Conservation (phyloP, 2,888 invertebrate genomes). For the Trichogramma evanescens region DNA sequence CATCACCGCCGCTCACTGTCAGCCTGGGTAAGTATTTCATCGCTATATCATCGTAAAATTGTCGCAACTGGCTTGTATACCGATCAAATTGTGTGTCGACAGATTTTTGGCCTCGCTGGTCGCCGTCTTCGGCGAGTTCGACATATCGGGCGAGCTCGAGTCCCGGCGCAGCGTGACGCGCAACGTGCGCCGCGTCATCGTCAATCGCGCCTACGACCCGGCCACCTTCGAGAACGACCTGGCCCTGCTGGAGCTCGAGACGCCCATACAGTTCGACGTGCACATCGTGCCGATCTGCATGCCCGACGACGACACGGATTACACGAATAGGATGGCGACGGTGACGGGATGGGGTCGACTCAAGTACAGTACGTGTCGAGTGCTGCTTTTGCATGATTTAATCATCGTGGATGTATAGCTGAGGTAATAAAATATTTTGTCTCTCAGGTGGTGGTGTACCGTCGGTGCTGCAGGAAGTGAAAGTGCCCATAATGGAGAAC, state of each 20-base stretch:
- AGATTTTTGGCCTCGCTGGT: constrained; percentile 83
- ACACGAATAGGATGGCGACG: constrained; percentile 78
- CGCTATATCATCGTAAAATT: not conserved
- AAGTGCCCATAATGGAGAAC: constrained; percentile 88
- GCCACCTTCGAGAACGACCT: constrained; percentile 89
- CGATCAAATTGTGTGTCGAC: constrained; percentile 22
- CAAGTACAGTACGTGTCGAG: constrained; percentile 62
- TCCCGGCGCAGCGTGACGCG: constrained; percentile 69
- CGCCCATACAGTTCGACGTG: constrained; percentile 73
- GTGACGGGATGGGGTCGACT: constrained; percentile 91
- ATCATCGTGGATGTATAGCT: not conserved
- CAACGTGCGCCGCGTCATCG: constrained; percentile 80
- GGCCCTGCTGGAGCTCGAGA: constrained; percentile 77
- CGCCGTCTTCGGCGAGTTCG: constrained; percentile 86
- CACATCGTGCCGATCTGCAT: constrained; percentile 91
- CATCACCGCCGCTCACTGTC: constrained; percentile 90
- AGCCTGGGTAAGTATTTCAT: constrained; percentile 66
- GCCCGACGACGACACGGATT: constrained; percentile 67
- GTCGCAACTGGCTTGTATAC: not conserved
- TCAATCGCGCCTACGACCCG: constrained; percentile 81
- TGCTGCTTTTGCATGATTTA: not conserved
- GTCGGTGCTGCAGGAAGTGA: constrained; percentile 81
- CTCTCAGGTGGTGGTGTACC: constrained; percentile 72
- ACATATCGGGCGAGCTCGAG: constrained; percentile 79
- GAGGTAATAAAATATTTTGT: not conserved